Percentiles rank a stretch among this genome's conserved stretches.
These are phyloP conservation scores for Tetramorium alpestre DNA, from an alignment of 1,140 invertebrate genomes.

Conservation along the genomic window DNA sequence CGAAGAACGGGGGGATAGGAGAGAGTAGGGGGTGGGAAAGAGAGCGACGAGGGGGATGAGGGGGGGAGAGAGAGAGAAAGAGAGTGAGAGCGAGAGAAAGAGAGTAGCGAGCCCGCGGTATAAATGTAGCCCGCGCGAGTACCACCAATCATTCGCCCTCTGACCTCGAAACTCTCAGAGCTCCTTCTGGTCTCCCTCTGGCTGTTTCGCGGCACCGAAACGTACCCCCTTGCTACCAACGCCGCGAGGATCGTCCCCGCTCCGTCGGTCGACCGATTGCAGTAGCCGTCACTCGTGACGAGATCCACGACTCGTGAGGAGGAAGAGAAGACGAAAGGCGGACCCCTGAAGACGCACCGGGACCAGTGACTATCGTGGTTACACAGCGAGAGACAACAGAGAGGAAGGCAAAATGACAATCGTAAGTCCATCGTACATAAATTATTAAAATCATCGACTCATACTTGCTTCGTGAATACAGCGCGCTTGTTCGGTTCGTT, in stretches of 20 bases:
- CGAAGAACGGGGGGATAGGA: slow-evolving; percentile 46
- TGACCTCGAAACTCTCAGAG: slow-evolving; percentile 78
- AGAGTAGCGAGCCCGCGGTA: slow-evolving; percentile 63
- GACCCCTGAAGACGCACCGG: neutral
- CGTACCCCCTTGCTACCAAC: slow-evolving; percentile 50
- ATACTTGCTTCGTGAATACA: neutral
- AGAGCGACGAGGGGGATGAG: slow-evolving; percentile 26
- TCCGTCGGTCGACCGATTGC: neutral
- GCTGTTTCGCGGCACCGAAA: slow-evolving; percentile 60
- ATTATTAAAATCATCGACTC: neutral
- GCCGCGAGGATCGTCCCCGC: neutral
- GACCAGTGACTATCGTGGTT: neutral
- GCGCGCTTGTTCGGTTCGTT: too few relatives aligned
- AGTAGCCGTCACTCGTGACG: slow-evolving; percentile 21
- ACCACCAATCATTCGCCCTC: slow-evolving; percentile 82
- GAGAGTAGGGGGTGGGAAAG: neutral
- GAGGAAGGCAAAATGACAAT: slow-evolving; percentile 36
- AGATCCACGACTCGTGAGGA: slow-evolving; percentile 62
- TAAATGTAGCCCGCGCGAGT: slow-evolving; percentile 82
- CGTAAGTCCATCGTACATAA: slow-evolving; percentile 47
- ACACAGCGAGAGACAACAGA: neutral
- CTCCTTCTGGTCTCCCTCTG: slow-evolving; percentile 40
- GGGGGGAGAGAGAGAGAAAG: slow-evolving; percentile 23
- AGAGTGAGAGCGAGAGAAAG: neutral
- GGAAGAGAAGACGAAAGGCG: neutral